Evolutionary conservation across 2,888 invertebrate genomes (phyloP).

Genomic region (Colostygia pectinataria): DNA sequence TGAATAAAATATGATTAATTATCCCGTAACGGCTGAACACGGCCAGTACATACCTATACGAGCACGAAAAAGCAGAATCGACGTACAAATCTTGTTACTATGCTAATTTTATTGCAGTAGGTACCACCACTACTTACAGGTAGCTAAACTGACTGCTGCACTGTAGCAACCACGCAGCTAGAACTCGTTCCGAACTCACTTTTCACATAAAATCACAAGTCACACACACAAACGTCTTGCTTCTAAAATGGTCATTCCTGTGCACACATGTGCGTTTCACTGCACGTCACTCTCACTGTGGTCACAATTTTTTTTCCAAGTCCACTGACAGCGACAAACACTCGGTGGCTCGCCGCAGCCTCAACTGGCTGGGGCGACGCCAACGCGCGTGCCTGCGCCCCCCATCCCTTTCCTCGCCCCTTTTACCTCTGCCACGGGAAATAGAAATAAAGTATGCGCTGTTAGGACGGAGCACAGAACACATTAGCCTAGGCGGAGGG

Average conservation of each 20-base stretch:
- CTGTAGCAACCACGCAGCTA: constrained; percentile 43
- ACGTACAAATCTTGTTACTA: constrained; percentile 39
- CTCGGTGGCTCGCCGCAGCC: constrained; percentile 62
- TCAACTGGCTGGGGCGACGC: constrained; percentile 79
- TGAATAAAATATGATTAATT: constrained; percentile 38
- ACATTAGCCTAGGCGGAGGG: constrained; percentile 48
- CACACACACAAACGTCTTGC: constrained; percentile 53
- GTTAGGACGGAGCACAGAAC: constrained; percentile 60
- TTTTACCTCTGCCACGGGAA: constrained; percentile 75
- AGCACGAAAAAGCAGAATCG: constrained; percentile 8
- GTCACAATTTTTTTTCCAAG: constrained; percentile 53
- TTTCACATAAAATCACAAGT: constrained; percentile 66
- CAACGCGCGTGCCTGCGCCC: constrained; percentile 75
- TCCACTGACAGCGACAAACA: constrained; percentile 51
- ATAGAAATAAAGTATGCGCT: constrained; percentile 78
- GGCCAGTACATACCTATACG: neutral
- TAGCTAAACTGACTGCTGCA: constrained; percentile 49
- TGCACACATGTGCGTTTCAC: constrained; percentile 63
- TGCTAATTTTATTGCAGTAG: constrained; percentile 57
- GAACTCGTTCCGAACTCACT: constrained; percentile 60
- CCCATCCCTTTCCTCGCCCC: constrained; percentile 55
- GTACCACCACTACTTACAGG: constrained; percentile 63
- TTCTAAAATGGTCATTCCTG: constrained; percentile 48
- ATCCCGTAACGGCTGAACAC: constrained; percentile 20
- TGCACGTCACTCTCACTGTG: constrained; percentile 73